These are phyloP conservation scores for Chelidonichthys spinosus DNA, from an alignment of 2,797 vertebrate genomes.

Conservation along the genomic window DNA sequence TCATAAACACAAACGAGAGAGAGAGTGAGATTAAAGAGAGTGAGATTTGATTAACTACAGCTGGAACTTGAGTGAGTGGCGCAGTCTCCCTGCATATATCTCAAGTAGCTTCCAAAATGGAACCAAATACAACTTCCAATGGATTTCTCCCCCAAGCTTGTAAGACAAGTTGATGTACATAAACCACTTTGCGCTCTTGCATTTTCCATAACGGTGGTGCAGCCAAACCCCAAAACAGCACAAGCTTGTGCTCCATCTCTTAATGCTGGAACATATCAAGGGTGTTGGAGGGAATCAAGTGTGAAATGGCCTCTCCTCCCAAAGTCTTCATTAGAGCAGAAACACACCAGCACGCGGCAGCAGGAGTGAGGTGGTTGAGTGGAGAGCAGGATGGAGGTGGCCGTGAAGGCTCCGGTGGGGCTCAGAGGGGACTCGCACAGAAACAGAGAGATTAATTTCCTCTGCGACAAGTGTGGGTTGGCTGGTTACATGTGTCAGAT, in stretches of 20 bases:
- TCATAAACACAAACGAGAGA: constrained; percentile 20
- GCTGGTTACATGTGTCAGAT: constrained; percentile 76
- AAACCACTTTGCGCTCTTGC: constrained; percentile 21
- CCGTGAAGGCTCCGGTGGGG: constrained; percentile 29
- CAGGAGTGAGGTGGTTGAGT: constrained; percentile 55
- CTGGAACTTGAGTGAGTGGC: constrained; percentile 15
- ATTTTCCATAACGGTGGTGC: constrained; percentile 41
- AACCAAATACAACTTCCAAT: constrained; percentile 22
- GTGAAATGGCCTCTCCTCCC: constrained; percentile 82
- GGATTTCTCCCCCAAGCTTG: background rate
- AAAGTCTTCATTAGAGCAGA: constrained; percentile 81
- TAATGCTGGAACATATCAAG: constrained; percentile 69
- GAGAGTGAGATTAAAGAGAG: constrained; percentile 15
- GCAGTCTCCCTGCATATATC: background rate
- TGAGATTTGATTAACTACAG: constrained; percentile 35
- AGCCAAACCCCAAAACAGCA: constrained; percentile 40
- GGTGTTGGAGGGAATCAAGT: constrained; percentile 76
- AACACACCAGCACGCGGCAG: constrained; percentile 59
- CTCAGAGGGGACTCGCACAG: constrained; percentile 59
- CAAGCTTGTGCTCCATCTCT: constrained; percentile 31
- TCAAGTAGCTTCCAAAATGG: constrained; percentile 14
- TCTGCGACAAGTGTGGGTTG: constrained; percentile 73
- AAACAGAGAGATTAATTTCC: constrained; percentile 78
- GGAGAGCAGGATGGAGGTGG: constrained; percentile 52
- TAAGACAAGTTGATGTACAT: constrained; percentile 23